Conservation (phyloP, 1,140 invertebrate genomes). For the Agrilus planipennis region DNA sequence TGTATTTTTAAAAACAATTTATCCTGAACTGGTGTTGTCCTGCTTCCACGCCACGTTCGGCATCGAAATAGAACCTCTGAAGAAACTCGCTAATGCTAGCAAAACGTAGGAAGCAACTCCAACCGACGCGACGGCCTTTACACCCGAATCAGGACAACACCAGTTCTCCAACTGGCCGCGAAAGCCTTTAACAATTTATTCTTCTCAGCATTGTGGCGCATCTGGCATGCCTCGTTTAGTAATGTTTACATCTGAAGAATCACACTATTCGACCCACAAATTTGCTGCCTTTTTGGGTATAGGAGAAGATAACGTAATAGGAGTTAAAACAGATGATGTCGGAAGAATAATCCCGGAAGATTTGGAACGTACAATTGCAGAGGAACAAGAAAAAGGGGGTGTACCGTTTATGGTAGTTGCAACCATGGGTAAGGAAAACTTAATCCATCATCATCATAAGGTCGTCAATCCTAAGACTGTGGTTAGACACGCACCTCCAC, state of each 20-base stretch:
- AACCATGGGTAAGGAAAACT: constrained; percentile 47
- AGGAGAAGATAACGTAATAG: constrained; percentile 33
- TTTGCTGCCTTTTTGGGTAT: constrained; percentile 39
- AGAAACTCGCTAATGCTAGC: too few species aligned
- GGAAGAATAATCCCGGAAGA: constrained; percentile 45
- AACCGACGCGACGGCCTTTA: too few species aligned
- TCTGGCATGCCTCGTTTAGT: constrained; percentile 29
- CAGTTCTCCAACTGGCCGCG: too few species aligned
- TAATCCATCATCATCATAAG: too few species aligned
- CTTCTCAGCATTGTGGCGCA: constrained; percentile 26
- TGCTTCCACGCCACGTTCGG: too few species aligned
- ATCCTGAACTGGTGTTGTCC: not conserved
- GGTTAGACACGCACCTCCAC: too few species aligned
- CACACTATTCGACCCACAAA: constrained; percentile 58
- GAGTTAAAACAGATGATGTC: constrained; percentile 30
- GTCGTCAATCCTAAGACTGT: too few species aligned
- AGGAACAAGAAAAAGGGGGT: constrained; percentile 33
- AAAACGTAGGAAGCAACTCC: too few species aligned
- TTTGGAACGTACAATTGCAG: constrained; percentile 39
- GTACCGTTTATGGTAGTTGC: constrained; percentile 48
- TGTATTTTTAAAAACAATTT: constrained; percentile 1
- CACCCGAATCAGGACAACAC: too few species aligned
- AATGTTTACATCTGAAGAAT: constrained; percentile 45
- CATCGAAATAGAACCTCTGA: too few species aligned
- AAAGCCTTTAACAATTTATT: too few species aligned